Evolutionary conservation across 2,888 invertebrate species (phyloP), one percentile per base, ranked within the genome.

Genomic region (Villa cingulata): DNA sequence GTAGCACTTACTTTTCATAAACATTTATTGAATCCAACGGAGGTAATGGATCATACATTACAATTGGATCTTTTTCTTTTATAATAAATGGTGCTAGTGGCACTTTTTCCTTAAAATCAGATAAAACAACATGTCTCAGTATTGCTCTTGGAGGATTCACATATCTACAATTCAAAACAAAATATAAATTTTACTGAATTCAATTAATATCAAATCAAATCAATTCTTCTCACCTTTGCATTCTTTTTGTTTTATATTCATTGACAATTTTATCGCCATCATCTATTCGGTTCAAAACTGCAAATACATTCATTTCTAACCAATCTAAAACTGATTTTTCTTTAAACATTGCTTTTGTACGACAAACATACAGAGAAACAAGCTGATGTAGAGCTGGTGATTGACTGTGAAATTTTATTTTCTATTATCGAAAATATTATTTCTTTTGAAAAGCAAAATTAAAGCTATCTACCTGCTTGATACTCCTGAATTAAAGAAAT

Each of bases 11-110:
- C 68, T 77, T 74, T 43, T 76, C 74, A 64, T 88, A 88, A 49
- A 81, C 74, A 58, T 81, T 77, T 27, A 86, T 75, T 0, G 83
- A 78, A 66, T 88, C 83, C 37, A 70, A 57, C 2, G 88, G 88
- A 16, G 88, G 88, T 50, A 87, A 67, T 6, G 87, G 87, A 68
- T 88, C 87, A 59, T 83, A 82, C 52, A 80, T 80, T 59, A 86
- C 71, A 45, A 86, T 75, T 3, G 66, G 63, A 45, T 66, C 64
- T 36, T 63, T 66, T 50, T 69, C 69, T 45, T 62, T 65, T 9
- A 59, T 56, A 20, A 70, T 58, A 55, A 70, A 70, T 7, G 61
- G 59, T 12, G 68, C 70, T 48, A 70, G 50, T 2, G 70, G 70
- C n/a, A 70, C 70, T 58, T 65, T 72, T 56, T 63, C 71, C 54